phyloP scores from a whole-genome alignment of 2,797 vertebrate genomes.

The Sebastes vulpes region DNA sequence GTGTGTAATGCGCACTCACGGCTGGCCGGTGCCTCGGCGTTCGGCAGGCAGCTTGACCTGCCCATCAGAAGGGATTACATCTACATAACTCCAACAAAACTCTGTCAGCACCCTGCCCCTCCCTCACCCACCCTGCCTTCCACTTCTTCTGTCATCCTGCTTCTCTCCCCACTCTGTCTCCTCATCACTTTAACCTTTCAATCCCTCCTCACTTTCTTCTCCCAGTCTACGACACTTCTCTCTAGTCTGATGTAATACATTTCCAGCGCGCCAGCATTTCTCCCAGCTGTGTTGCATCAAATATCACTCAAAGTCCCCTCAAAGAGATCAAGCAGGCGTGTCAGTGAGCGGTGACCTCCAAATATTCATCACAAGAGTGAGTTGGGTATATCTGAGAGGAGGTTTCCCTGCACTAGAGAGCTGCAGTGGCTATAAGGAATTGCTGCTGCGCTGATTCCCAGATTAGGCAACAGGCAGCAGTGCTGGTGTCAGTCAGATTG shows the following conservation, averaged over 20 bases:
- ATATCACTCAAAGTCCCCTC: constrained; percentile 36
- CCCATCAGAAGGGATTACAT: constrained; percentile 70
- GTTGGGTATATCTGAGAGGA: neutral
- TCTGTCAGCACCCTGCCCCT: constrained; percentile 46
- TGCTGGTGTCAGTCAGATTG: constrained; percentile 68
- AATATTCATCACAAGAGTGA: constrained; percentile 31
- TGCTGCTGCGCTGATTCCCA: constrained; percentile 45
- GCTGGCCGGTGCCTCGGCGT: constrained; percentile 18
- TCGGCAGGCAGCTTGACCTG: constrained; percentile 45
- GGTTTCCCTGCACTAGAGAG: neutral
- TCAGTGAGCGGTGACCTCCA: constrained; percentile 14
- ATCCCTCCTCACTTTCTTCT: constrained; percentile 21
- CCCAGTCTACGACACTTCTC: constrained; percentile 14
- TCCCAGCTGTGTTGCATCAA: constrained; percentile 58
- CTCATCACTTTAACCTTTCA: constrained; percentile 39
- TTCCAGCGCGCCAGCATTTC: constrained; percentile 29
- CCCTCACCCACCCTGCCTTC: constrained; percentile 16
- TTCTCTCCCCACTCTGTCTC: constrained; percentile 10
- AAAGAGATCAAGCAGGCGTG: constrained; percentile 5
- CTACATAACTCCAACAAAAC: constrained; percentile 58
- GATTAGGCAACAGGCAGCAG: constrained; percentile 58
- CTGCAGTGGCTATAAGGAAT: constrained; percentile 13
- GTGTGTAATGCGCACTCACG: neutral
- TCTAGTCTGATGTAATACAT: constrained; percentile 57
- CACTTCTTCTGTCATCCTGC: constrained; percentile 39